Evolutionary conservation across 2,888 invertebrate genomes (phyloP).

Genomic region (Drosophila seclusa): DNA sequence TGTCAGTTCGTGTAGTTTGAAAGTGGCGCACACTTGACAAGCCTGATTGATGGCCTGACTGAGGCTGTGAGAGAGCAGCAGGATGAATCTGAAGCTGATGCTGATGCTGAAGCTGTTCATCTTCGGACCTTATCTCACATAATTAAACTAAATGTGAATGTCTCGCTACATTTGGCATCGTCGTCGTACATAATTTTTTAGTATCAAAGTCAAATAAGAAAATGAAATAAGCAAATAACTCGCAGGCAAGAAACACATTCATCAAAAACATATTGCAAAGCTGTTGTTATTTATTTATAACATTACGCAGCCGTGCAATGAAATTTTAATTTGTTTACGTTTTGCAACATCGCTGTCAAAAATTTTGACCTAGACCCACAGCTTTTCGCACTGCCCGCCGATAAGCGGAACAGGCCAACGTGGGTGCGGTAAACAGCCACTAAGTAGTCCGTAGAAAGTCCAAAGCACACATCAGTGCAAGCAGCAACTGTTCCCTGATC

Average conservation of each 20-base stretch:
- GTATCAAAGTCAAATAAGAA: conserved; percentile 15
- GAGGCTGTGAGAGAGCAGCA: conserved; percentile 23
- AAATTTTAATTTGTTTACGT: conserved; percentile 70
- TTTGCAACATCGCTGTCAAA: conserved; percentile 13
- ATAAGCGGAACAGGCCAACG: conserved; percentile 54
- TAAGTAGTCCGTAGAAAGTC: conserved; percentile 2
- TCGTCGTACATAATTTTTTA: conserved; percentile 32
- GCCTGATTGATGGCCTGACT: conserved; percentile 68
- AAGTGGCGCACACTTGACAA: conserved; percentile 75
- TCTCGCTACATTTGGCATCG: conserved; percentile 37
- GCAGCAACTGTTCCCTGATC: background rate
- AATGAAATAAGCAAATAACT: background rate
- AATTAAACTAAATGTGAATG: conserved; percentile 70
- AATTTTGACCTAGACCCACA: conserved; percentile 54
- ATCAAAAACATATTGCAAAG: conserved; percentile 5
- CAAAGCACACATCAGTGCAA: background rate
- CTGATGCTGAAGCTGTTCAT: conserved; percentile 12
- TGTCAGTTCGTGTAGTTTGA: conserved; percentile 74
- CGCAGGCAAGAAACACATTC: conserved; percentile 16
- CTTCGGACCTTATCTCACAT: conserved; percentile 57
- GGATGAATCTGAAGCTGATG: conserved; percentile 5
- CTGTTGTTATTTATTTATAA: conserved; percentile 19
- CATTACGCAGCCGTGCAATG: conserved; percentile 40
- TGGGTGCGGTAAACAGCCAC: conserved; percentile 59
- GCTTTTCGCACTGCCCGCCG: conserved; percentile 28